phyloP scores from a whole-genome alignment of 2,888 invertebrate species.

The Apocheima hispidaria region DNA sequence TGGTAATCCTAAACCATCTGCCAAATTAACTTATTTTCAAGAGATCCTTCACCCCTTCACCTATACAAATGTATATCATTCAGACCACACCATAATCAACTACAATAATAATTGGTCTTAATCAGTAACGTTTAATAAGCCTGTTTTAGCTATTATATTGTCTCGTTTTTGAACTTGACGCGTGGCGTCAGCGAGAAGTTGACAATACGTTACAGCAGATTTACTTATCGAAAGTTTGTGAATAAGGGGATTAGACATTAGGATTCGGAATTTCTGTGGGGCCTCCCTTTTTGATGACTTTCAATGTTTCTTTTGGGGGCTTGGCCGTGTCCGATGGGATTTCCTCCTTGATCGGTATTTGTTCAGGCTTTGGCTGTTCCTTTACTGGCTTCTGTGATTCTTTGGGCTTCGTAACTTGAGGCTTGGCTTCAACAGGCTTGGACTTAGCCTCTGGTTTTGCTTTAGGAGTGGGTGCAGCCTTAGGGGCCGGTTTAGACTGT shows the following conservation, averaged over 20 bases:
- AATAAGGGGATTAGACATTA: constrained; percentile 52
- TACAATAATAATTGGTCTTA: constrained; percentile 17
- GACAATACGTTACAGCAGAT: not conserved
- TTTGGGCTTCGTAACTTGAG: constrained; percentile 36
- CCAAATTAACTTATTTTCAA: constrained; percentile 9
- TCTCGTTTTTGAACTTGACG: too few relatives aligned
- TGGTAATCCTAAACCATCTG: constrained; percentile 4
- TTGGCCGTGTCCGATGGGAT: constrained; percentile 83
- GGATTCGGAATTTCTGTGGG: constrained; percentile 79
- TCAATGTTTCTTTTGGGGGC: constrained; percentile 83
- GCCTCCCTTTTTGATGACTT: constrained; percentile 87
- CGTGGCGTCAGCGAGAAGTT: not conserved
- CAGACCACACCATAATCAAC: constrained; percentile 37
- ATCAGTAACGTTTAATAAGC: not conserved
- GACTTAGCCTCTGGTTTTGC: constrained; percentile 41
- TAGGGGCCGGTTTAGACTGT: constrained; percentile 40
- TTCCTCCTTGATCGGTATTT: constrained; percentile 84
- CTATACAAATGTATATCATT: constrained; percentile 42
- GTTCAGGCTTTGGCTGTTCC: constrained; percentile 46
- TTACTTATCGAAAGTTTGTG: not conserved
- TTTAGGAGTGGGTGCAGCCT: constrained; percentile 37
- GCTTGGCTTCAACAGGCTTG: constrained; percentile 32
- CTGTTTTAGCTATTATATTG: not conserved
- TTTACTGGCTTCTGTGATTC: constrained; percentile 32
- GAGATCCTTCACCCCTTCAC: constrained; percentile 45